Evolutionary conservation across 2,797 vertebrate genomes (phyloP).

Genomic region (Brachyrhaphis roseni): DNA sequence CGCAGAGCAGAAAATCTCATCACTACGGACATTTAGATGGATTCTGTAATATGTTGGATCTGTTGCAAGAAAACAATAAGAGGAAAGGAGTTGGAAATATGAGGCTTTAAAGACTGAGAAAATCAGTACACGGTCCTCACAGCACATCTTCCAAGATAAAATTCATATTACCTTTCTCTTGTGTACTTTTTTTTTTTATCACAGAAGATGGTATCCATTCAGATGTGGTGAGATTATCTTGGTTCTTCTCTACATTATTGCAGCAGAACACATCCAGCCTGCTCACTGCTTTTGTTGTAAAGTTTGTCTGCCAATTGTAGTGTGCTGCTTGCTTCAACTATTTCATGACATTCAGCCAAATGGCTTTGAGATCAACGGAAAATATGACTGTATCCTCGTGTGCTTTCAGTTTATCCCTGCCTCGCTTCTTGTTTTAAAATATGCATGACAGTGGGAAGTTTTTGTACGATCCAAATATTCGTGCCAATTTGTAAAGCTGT

Average conservation of each 20-base stretch:
- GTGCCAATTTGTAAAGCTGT: slow-evolving; percentile 62
- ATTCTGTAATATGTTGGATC: slow-evolving; percentile 66
- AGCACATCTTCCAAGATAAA: slow-evolving; percentile 16
- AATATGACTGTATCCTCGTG: slow-evolving; percentile 79
- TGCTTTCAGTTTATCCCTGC: slow-evolving; percentile 60
- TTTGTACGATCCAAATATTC: slow-evolving; percentile 44
- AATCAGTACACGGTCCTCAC: slow-evolving; percentile 18
- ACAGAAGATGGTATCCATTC: slow-evolving; percentile 3
- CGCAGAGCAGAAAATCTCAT: slow-evolving; percentile 75
- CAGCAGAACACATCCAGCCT: slow-evolving; percentile 41
- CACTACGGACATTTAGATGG: slow-evolving; percentile 68
- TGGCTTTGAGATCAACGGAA: slow-evolving; percentile 86
- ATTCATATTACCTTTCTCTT: slow-evolving; percentile 16
- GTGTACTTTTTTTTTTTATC: not conserved
- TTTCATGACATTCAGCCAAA: slow-evolving; percentile 79
- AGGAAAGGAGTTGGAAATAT: slow-evolving; percentile 49
- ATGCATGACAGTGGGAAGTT: slow-evolving; percentile 60
- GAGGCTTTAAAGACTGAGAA: slow-evolving; percentile 37
- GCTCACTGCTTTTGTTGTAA: slow-evolving; percentile 43
- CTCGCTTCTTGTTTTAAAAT: slow-evolving; percentile 58
- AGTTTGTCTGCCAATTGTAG: slow-evolving; percentile 60
- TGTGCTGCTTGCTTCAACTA: slow-evolving; percentile 65
- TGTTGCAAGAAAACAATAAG: slow-evolving; percentile 52
- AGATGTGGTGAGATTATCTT: slow-evolving; percentile 16
- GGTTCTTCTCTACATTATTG: slow-evolving; percentile 40